Base-by-base conservation (phyloP, 1,140 invertebrate species). In the Grapholita molesta region DNA sequence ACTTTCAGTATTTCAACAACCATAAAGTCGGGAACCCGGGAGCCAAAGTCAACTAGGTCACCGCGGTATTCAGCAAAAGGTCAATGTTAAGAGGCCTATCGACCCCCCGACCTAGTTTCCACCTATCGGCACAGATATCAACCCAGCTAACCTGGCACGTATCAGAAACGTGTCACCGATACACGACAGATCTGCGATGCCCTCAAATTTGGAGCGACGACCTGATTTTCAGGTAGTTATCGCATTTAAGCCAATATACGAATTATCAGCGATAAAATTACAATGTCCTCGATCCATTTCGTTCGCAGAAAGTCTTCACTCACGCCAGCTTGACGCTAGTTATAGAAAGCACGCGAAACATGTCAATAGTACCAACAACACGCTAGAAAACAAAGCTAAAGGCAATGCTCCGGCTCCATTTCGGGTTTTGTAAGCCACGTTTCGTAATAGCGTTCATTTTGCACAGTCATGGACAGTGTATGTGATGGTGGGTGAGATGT, bases 211-310 rank as follows among this genome's bases (percentile, higher is more conserved):
- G 69, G 79, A 76, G 74, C 80, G 77, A 71, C 48, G 82, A 82
- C 88, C 84, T 70, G 87, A 82, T 86, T 90, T 85, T 80, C 76
- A 83, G 81, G 84, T 57, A 57, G 12, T 84, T 89, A 89, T 89
- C 87, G 70, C 61, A 71, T 64, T 71, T 74, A 65, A 69, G 67
- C 66, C 55, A 73, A 70, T 69, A 71, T 68, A 65, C 69, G 73
- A 76, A 33, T 12, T 38, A 66, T 33, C 18, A 4, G 8, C n/a
- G 35, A 66, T 15, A 30, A 25, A 30, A 61, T 61, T 25, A 25
- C 28, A 15, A 25, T 9, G 25, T 30, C n/a, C 25, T 28, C 24
- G 24, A 25, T 61, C 24, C 55, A 61, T 28, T 61, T 61, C n/a
- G n/a, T 18, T 30, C 18, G n/a, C 25, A 61, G 25, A 61, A 61